Conservation (phyloP, 1,140 invertebrate species). For the Varroa destructor region DNA sequence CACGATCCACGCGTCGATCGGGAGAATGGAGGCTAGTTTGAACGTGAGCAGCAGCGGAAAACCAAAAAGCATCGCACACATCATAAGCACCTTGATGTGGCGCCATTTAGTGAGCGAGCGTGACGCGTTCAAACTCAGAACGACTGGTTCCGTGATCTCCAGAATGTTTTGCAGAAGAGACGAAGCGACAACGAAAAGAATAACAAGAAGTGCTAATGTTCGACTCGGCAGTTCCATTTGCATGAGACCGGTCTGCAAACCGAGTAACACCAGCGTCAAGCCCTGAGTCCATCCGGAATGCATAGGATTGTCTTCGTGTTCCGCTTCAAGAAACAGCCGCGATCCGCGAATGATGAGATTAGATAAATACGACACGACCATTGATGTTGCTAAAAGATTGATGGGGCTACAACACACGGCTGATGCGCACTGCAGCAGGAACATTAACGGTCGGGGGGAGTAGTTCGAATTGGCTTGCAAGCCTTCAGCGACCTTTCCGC, state of each 20-base stretch:
- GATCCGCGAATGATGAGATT: constrained; percentile 33
- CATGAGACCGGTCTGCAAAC: constrained; percentile 47
- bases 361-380: constrained; percentile 46
- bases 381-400: constrained; percentile 45
- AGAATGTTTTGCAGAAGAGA: constrained; percentile 49
- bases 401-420: constrained; percentile 46
- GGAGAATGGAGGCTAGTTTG: constrained; percentile 45
- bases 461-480: constrained; percentile 14
- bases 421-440: constrained; percentile 40
- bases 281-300: constrained; percentile 48
- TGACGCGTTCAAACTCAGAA: constrained; percentile 45
- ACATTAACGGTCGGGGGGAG: constrained; percentile 42
- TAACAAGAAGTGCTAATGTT: constrained; percentile 46
- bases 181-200: constrained; percentile 47
- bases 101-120: constrained; percentile 39
- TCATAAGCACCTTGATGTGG: constrained; percentile 42
- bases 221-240: constrained; percentile 45
- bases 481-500: constrained; percentile 40
- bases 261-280: constrained; percentile 46
- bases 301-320: constrained; percentile 39
- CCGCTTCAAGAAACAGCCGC: background rate
- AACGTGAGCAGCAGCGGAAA: constrained; percentile 47
- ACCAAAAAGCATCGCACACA: constrained; percentile 45
- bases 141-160: constrained; percentile 47
- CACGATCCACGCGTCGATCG: constrained; percentile 49